Evolutionary conservation across 2,113 vertebrate species (phyloP).

Genomic region (Suricata suricatta): DNA sequence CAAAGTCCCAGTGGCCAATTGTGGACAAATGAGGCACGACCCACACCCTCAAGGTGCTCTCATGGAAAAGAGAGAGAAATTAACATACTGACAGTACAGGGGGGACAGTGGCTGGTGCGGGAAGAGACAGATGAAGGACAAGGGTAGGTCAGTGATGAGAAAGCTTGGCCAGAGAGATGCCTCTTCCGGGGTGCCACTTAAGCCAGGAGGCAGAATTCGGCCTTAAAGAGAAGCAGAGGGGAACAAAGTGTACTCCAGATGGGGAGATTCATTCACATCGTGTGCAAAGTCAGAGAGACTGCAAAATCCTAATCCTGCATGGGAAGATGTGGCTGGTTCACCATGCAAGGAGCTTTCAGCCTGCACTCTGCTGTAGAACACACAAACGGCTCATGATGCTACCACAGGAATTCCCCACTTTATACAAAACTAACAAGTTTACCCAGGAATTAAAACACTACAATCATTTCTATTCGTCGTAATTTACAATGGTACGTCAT

Average conservation of each 20-base stretch:
- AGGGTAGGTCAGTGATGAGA: not conserved
- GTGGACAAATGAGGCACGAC: not conserved
- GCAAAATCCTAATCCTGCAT: not conserved
- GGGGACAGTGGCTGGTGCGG: too few species aligned
- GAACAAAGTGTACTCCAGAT: not conserved
- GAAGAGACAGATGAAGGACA: not conserved
- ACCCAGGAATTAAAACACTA: not conserved
- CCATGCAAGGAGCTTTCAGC: not conserved
- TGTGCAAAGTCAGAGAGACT: not conserved
- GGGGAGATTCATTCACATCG: not conserved
- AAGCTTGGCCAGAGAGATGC: not conserved
- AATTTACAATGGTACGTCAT: not conserved
- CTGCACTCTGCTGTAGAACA: not conserved
- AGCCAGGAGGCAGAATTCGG: not conserved
- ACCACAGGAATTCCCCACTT: not conserved
- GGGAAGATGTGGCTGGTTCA: not conserved
- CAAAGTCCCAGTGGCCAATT: not conserved
- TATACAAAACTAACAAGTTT: not conserved
- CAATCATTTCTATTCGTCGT: not conserved
- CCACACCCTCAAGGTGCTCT: not conserved
- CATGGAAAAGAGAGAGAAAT: not conserved
- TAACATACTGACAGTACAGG: not conserved
- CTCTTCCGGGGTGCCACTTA: not conserved
- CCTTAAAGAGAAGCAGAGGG: not conserved
- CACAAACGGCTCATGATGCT: not conserved